Base-by-base conservation (phyloP, 2,888 invertebrate genomes). In the Galeruca laticollis region DNA sequence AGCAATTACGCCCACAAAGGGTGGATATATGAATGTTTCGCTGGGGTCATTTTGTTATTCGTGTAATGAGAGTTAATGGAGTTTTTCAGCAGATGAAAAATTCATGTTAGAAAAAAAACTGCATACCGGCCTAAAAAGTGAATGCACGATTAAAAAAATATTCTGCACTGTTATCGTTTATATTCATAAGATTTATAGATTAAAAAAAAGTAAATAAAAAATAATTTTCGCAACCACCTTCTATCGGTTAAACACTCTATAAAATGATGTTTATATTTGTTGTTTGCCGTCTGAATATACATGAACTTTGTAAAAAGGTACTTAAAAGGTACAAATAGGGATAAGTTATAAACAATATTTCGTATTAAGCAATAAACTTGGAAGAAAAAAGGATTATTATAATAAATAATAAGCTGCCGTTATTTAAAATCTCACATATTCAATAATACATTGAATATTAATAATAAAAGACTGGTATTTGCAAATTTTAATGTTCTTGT, bases 71-170 rank as follows among this genome's bases (percentile, higher is more conserved):
- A n/a, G n/a, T n/a, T n/a, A n/a, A n/a, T n/a, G n/a, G n/a, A n/a
- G n/a, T n/a, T n/a, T n/a, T n/a, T n/a, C n/a, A n/a, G n/a, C n/a
- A n/a, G n/a, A n/a, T n/a, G n/a, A n/a, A n/a, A n/a, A n/a, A n/a
- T n/a, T n/a, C n/a, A n/a, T n/a, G n/a, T 47, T 18, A 9, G 6
- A 47, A 47, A 26, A 52, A 54, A 31, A 18, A 15, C 9, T 18
- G 10, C 15, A 18, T 9, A 57, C 56, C 15, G 56, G 56, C 56
- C 56, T 57, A 37, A 51, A 68, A 72, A 51, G 73, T 73, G 69
- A 73, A 73, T 64, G 73, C 59, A 73, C 73, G 73, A 73, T 73
- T 59, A 67, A 68, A 73, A 69, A 73, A 73, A 71, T 68, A 68
- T 73, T 71, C 61, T 73, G 73, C 73, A 72, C 71, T 40, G 33